phyloP scores from a whole-genome alignment of 2,888 invertebrate species.

The Eucriotettix oculatus region DNA sequence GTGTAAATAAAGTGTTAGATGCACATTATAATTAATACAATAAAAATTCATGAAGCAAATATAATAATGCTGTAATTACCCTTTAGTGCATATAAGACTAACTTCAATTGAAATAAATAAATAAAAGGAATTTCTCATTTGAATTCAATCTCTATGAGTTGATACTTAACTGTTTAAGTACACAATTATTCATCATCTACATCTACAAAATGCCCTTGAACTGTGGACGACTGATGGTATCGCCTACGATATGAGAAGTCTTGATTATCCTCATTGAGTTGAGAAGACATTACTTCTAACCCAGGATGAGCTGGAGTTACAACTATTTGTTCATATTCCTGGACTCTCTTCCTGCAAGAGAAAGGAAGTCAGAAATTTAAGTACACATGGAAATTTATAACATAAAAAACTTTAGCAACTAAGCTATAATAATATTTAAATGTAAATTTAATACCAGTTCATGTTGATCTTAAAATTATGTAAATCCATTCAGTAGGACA shows the following conservation, averaged over 20 bases:
- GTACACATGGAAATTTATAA: background rate
- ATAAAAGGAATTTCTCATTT: too few relatives aligned
- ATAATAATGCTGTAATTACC: too few relatives aligned
- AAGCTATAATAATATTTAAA: background rate
- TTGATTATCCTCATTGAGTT: conserved; percentile 86
- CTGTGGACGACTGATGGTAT: conserved; percentile 80
- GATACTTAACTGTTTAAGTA: too few relatives aligned
- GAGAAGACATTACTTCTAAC: conserved; percentile 63
- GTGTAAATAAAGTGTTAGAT: too few relatives aligned
- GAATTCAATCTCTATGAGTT: too few relatives aligned
- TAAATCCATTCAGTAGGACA: too few relatives aligned
- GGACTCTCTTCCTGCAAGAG: conserved; percentile 49
- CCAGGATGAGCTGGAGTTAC: conserved; percentile 69
- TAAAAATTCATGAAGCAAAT: too few relatives aligned
- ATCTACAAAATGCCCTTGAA: conserved; percentile 49
- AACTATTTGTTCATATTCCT: conserved; percentile 72
- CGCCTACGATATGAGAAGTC: conserved; percentile 84
- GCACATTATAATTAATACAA: too few relatives aligned
- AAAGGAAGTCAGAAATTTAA: background rate
- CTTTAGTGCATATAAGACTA: too few relatives aligned
- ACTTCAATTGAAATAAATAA: too few relatives aligned
- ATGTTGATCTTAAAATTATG: background rate
- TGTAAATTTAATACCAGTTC: background rate
- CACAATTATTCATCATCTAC: conserved; percentile 19
- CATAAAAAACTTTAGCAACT: background rate